Evolutionary conservation across 2,797 vertebrate species (phyloP), one percentile per base, ranked within the genome.

Genomic region (Neosilurus mollespiculum): DNA sequence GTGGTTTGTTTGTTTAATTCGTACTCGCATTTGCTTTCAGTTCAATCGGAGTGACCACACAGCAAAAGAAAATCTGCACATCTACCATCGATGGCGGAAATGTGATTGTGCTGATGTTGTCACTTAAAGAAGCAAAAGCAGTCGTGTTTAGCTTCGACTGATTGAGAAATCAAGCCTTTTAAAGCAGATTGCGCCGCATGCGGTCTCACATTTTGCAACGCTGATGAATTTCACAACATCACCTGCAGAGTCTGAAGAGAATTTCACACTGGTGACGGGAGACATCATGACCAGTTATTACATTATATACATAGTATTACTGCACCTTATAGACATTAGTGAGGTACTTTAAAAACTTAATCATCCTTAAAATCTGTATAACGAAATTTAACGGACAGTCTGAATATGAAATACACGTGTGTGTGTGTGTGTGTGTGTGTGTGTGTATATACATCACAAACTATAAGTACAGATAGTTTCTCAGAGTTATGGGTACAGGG

Each of bases 31-130:
- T 80, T 70, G 62, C 26, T 81, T 53, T 81, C 69, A 85, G 92
- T 90, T 88, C 87, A 85, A 86, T 90, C 87, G 83, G 87, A 70
- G 81, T 86, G 89, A 86, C 88, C 90, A 89, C 90, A 91, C 83
- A 2, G 85, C 86, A 88, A 65, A 58, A 79, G 58, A 58, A 16
- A 91, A 93, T 92, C 88, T 93, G 90, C 92, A 89, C 89, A 91
- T 93, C 88, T 87, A 92, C 92, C 91, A 93, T 92, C 89, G 89
- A 72, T 78, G 80, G 91, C 88, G 91, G 94, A 94, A 95, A 85
- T 82, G 90, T 61, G 80, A 90, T 92, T 94, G 86, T 93, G 94
- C 93, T 94, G 93, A 95, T 90, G 84, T 76, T 90, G 89, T 92
- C 90, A 86, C 90, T 89, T 87, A 89, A 89, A 91, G 87, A 87